phyloP scores from a whole-genome alignment of 2,888 invertebrate genomes.

The Monochamus alternatus region DNA sequence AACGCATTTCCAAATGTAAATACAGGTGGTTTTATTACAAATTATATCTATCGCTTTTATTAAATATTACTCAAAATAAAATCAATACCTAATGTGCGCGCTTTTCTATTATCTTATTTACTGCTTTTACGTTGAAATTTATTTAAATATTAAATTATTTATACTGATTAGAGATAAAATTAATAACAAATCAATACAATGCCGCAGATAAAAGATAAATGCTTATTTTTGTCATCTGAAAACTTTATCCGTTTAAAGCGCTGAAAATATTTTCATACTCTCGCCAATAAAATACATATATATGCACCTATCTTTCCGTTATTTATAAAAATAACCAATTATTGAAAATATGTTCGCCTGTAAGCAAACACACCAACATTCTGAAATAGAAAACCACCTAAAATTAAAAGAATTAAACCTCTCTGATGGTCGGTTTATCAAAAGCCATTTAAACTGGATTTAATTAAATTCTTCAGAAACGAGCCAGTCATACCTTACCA shows the following conservation, averaged over 20 bases:
- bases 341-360: too few species aligned
- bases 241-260: constrained; percentile 29
- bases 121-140: constrained; percentile 57
- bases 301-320: too few species aligned
- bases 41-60: constrained; percentile 57
- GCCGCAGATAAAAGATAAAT: constrained; percentile 62
- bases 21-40: constrained; percentile 57
- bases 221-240: constrained; percentile 54
- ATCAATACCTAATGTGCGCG: constrained; percentile 52
- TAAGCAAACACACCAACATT: too few species aligned
- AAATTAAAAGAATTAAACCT: too few species aligned
- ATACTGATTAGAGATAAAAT: constrained; percentile 63
- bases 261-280: constrained; percentile 1
- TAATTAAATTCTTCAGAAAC: too few species aligned
- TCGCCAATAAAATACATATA: neutral
- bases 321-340: too few species aligned
- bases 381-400: too few species aligned
- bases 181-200: constrained; percentile 64
- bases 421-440: too few species aligned
- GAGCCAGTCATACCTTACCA: too few species aligned
- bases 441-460: too few species aligned
- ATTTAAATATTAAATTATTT: constrained; percentile 64
- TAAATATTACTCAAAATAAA: constrained; percentile 57
- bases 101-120: constrained; percentile 59
- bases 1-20: constrained; percentile 54